Evolutionary conservation across 2,888 invertebrate species (phyloP).

Genomic region (Xanthia icteritia): DNA sequence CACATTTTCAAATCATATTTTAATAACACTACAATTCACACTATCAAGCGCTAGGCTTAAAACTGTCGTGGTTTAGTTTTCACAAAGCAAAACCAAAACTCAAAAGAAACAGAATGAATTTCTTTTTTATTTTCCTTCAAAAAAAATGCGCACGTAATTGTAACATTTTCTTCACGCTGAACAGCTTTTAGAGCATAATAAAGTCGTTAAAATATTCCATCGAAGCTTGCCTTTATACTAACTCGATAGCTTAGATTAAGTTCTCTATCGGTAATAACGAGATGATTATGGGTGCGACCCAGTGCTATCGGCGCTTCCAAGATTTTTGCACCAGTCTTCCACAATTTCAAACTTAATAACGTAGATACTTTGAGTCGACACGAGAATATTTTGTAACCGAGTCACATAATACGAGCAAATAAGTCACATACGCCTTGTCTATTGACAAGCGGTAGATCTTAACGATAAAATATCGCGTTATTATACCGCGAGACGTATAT

Average conservation of each 20-base stretch:
- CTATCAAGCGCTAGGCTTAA: not conserved
- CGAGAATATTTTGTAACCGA: constrained; percentile 59
- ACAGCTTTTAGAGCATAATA: constrained; percentile 35
- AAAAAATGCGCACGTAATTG: constrained; percentile 15
- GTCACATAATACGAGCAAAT: constrained; percentile 66
- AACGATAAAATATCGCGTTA: constrained; percentile 68
- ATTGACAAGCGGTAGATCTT: constrained; percentile 67
- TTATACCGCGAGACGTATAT: constrained; percentile 56
- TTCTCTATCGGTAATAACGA: constrained; percentile 44
- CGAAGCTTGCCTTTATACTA: constrained; percentile 29
- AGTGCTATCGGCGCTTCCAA: constrained; percentile 12
- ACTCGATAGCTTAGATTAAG: constrained; percentile 48
- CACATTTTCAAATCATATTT: not conserved
- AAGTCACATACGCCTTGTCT: constrained; percentile 63
- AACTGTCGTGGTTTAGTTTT: not conserved
- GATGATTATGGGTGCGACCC: constrained; percentile 37
- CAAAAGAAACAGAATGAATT: not conserved
- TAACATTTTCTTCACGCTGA: constrained; percentile 37
- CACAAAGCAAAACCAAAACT: not conserved
- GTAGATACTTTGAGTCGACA: constrained; percentile 38
- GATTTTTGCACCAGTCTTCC: constrained; percentile 46
- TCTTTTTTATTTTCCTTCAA: not conserved
- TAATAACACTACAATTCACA: not conserved
- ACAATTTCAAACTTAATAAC: constrained; percentile 49
- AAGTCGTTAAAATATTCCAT: constrained; percentile 47